Base-by-base conservation (phyloP, 2,113 vertebrate species). In the Mormyrus lacerda region DNA sequence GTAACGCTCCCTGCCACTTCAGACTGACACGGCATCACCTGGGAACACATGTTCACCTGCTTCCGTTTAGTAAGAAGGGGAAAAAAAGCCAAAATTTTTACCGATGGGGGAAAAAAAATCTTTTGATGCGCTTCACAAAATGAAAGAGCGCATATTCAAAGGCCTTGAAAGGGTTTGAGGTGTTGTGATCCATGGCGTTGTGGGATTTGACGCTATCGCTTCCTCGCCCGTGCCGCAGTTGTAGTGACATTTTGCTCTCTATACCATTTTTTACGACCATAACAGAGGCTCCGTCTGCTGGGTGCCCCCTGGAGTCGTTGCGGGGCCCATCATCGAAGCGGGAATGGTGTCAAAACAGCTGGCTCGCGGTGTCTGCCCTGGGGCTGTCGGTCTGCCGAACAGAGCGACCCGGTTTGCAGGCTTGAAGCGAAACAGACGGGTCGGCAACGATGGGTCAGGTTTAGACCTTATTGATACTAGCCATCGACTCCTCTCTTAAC, bases 301-400 rank as follows among this genome's bases (percentile, higher is more conserved):
- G 73, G 13, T 79, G 73, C 5, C 35, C 27, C 35, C 35, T 8
- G 35, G 73, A 79, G 35, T 79, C 31, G 42, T 79, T 13, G 35
- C 1, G 15, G 73, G 35, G 73, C 5, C 73, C 35, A 79, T 42
- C 73, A 17, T 8, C 35, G 5, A 39, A 19, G 5, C 15, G 17
- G 35, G 73, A 79, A 42, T 15, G 5, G 73, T 42, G 35, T 17
- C 94, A 93, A 93, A 94, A 95, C 95, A 96, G 95, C 95, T 96
- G 95, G 94, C 92, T 94, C 92, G 92, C 93, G 90, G 90, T 94
- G 93, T 95, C 94, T 76, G 73, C 73, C 73, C 35, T 2, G 35
- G 35, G 73, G 73, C 17, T 79, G 73, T 17, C 35, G 4, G 73
- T 7, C 73, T 79, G 73, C 31, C 17, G 19, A 17, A 2, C 35